Evolutionary conservation across 2,797 vertebrate genomes (phyloP).

Genomic region (Emydoidea blandingii): DNA sequence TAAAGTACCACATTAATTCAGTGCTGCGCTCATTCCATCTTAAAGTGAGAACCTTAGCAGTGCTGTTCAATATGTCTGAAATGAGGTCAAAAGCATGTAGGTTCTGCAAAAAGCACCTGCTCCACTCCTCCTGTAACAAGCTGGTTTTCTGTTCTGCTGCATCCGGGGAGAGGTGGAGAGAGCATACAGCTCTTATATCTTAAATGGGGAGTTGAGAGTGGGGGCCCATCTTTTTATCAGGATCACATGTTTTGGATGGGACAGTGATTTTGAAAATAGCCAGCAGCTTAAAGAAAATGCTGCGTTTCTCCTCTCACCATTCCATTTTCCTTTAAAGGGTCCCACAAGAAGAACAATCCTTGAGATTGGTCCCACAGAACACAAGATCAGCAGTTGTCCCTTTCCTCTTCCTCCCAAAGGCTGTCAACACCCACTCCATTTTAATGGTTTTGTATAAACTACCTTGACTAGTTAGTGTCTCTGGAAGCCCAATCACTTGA

Average conservation of each 20-base stretch:
- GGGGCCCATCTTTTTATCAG: not conserved
- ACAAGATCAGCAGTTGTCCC: not conserved
- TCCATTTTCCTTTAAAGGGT: not conserved
- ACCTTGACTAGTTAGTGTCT: not conserved
- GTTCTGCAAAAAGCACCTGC: not conserved
- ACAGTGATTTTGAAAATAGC: not conserved
- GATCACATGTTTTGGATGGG: not conserved
- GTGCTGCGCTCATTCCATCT: conserved; percentile 32
- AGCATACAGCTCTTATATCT: not conserved
- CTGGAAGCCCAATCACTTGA: conserved; percentile 22
- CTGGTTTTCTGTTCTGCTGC: conserved; percentile 1
- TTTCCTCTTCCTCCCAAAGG: not conserved
- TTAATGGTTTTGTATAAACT: not conserved
- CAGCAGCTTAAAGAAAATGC: not conserved
- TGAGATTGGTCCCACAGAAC: not conserved
- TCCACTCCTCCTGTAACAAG: not conserved
- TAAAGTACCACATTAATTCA: conserved; percentile 51
- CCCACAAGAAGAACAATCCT: not conserved
- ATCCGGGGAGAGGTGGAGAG: not conserved
- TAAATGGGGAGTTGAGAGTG: not conserved
- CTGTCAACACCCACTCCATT: not conserved
- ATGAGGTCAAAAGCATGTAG: not conserved
- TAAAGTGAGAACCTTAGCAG: conserved; percentile 23
- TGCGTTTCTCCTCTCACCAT: not conserved
- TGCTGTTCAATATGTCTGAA: not conserved